Base-by-base conservation (phyloP, 2,113 vertebrate species). In the Clarias macrocephalus region DNA sequence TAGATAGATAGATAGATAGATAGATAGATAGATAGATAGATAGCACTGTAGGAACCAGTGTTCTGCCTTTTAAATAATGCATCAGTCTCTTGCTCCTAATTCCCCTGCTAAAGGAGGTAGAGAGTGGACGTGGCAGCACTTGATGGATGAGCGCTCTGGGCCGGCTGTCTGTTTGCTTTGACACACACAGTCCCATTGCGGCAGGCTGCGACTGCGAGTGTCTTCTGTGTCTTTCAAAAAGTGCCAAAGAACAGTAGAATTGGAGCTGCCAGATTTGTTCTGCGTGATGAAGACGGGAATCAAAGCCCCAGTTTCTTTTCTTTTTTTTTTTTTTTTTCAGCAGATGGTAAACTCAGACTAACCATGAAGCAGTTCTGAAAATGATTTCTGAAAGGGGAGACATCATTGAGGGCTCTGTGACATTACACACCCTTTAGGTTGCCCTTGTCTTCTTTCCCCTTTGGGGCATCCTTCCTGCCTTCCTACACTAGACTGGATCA, bases 51-150 rank as follows among this genome's bases (percentile, higher is more conserved):
- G 23, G 52, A 52, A 94, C 95, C 95, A 95, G 93, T 93, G 94
- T 94, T 91, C 93, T 90, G 23, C 19, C 93, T 95, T 91, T 92
- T 97, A 94, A 96, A 96, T 96, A 96, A 96, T 96, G 92, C 92
- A 96, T 96, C 54, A 93, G 93, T 95, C 81, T 77, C 79, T 88
- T 89, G 91, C 87, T 91, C 87, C 90, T 90, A 89, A 94, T 93
- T 90, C 92, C 86, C 90, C 84, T 89, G 85, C 88, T 88, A 88
- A 87, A 76, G 19, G 88, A 89, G 33, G 4, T 89, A 89, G 91
- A 54, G 81, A 25, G 8, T 91, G 92, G 90, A 85, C 88, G 91
- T 92, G 91, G 3, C 87, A 75, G 48, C 23, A 8, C 1, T 1
- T 92, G 93, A 95, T 92, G 89, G 94, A 95, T 92, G 92, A 93